Conservation (phyloP, 2,113 vertebrate species). For the Megaceryle maxima region DNA sequence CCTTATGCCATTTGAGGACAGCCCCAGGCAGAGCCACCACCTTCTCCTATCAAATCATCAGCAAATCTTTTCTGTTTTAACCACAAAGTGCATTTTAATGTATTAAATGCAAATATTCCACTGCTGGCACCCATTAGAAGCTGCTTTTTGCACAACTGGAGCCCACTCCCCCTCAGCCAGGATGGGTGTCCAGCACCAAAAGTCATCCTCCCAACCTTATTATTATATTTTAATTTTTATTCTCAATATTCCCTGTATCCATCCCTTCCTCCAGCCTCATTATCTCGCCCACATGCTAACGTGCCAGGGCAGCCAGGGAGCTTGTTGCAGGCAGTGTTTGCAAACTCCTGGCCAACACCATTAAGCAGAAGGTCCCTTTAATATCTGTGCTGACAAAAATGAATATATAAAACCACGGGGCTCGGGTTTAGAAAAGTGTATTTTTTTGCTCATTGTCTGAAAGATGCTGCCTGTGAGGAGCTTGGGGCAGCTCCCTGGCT, state of each 20-base stretch:
- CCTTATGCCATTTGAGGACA: neutral
- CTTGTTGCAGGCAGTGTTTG: neutral
- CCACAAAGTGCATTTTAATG: neutral
- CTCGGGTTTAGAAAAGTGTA: neutral
- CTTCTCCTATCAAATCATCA: rapidly evolving
- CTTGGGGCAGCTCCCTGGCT: neutral
- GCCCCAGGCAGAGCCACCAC: neutral
- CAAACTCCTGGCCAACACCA: neutral
- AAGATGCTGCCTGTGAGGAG: no score
- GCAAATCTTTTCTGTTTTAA: neutral
- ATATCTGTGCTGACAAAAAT: neutral
- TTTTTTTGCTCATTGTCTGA: neutral
- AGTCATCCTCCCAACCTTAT: neutral
- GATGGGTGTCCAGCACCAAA: neutral
- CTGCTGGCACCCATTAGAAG: neutral
- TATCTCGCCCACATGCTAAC: neutral
- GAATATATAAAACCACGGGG: neutral
- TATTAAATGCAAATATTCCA: neutral
- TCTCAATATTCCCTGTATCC: neutral
- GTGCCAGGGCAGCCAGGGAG: neutral
- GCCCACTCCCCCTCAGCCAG: neutral
- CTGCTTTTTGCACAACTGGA: neutral
- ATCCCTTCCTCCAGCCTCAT: neutral
- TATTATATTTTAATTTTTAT: neutral
- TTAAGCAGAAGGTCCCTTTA: neutral